phyloP scores from a whole-genome alignment of 2,888 invertebrate species.

The Tetragonisca angustula region DNA sequence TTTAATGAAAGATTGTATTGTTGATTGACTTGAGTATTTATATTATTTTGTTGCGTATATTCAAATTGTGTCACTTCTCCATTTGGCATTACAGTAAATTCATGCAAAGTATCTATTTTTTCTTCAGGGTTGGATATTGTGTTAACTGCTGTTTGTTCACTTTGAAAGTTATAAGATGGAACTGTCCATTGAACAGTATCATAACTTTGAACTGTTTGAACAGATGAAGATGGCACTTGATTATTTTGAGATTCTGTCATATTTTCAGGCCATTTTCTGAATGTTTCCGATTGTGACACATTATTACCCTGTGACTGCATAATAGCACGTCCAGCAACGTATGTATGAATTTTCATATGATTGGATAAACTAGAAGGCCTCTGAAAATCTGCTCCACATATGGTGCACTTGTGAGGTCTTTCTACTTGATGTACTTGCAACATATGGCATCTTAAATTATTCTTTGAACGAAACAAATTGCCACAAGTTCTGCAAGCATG shows the following conservation, averaged over 20 bases:
- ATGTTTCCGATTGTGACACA: slow-evolving; percentile 59
- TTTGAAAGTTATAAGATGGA: slow-evolving; percentile 74
- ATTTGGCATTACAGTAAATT: slow-evolving; percentile 80
- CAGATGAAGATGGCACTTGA: slow-evolving; percentile 69
- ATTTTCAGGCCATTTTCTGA: slow-evolving; percentile 74
- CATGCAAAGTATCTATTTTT: slow-evolving; percentile 77
- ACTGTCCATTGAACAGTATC: slow-evolving; percentile 80
- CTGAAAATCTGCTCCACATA: slow-evolving; percentile 84
- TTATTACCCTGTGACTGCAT: slow-evolving; percentile 70
- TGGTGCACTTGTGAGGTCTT: slow-evolving; percentile 82
- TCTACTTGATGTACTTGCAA: slow-evolving; percentile 76
- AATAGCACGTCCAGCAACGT: slow-evolving; percentile 83
- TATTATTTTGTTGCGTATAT: slow-evolving; percentile 71
- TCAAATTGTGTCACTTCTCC: slow-evolving; percentile 80
- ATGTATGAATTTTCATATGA: slow-evolving; percentile 85
- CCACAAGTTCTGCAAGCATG: slow-evolving; percentile 83
- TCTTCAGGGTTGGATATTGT: slow-evolving; percentile 69
- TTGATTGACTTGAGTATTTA: slow-evolving; percentile 66
- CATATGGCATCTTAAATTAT: slow-evolving; percentile 81
- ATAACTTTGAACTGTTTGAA: slow-evolving; percentile 73
- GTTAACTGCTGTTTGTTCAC: slow-evolving; percentile 69
- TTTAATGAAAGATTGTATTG: slow-evolving; percentile 77
- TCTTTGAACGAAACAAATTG: slow-evolving; percentile 81
- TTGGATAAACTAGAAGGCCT: slow-evolving; percentile 85
- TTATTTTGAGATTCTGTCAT: slow-evolving; percentile 66